Conservation (phyloP, 2,888 invertebrate genomes). For the Laspeyria flexula region DNA sequence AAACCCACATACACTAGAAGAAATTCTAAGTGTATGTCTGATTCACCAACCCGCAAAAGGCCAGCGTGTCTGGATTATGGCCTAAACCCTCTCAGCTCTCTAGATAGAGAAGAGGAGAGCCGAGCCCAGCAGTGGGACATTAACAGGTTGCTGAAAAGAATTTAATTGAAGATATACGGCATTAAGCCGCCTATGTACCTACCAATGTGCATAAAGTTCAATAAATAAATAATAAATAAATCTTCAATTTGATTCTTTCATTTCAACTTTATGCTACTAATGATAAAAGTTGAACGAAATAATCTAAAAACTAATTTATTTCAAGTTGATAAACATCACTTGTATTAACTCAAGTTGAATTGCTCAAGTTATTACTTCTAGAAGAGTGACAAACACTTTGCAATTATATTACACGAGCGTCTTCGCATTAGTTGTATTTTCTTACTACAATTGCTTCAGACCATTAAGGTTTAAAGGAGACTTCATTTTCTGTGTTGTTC, state of each 20-base stretch:
- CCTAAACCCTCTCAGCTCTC: too few relatives aligned
- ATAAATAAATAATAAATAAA: background rate
- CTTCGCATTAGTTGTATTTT: background rate
- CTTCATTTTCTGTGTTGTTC: background rate
- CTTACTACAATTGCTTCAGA: background rate
- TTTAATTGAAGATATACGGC: too few relatives aligned
- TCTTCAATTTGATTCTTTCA: background rate
- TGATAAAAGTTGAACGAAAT: background rate
- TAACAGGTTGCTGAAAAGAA: too few relatives aligned
- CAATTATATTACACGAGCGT: background rate
- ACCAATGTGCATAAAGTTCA: background rate
- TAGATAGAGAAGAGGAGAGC: too few relatives aligned
- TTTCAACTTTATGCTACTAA: background rate
- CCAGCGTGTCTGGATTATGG: too few relatives aligned
- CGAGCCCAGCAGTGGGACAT: too few relatives aligned
- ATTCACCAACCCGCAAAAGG: too few relatives aligned
- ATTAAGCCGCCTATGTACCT: too few relatives aligned
- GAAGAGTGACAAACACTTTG: slow-evolving; percentile 1
- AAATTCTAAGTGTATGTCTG: too few relatives aligned
- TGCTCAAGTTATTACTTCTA: background rate
- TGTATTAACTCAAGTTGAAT: background rate
- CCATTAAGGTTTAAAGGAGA: background rate
- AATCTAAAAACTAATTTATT: background rate
- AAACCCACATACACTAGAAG: too few relatives aligned
- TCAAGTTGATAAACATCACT: background rate